Conservation (phyloP, 2,888 invertebrate genomes). For the Scrobipalpa atriplicella region DNA sequence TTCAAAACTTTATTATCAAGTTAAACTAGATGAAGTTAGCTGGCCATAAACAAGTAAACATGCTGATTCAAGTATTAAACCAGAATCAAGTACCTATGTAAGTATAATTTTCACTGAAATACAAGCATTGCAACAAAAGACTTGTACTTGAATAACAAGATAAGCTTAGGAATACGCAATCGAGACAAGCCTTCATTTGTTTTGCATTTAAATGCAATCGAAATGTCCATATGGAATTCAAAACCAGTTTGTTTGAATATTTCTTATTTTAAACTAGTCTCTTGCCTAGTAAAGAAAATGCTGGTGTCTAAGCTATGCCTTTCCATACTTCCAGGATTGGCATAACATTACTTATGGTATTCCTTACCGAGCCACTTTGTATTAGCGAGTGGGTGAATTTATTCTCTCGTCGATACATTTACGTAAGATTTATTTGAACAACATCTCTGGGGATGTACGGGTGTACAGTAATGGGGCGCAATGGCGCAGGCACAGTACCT, state of each 20-base stretch:
- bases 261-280: conserved; percentile 13
- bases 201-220: not conserved
- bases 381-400: conserved; percentile 7
- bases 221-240: conserved; percentile 3
- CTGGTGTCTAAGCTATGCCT: conserved; percentile 8
- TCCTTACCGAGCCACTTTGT: not conserved
- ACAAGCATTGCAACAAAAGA: not conserved
- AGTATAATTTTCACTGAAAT: not conserved
- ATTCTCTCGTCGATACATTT: not conserved
- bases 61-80: too few species aligned
- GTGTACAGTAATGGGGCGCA: not conserved
- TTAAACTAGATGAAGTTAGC: too few species aligned
- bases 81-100: too few species aligned
- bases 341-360: conserved; percentile 8
- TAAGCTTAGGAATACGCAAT: not conserved
- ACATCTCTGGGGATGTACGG: not conserved
- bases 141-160: not conserved
- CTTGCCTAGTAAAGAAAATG: conserved; percentile 5
- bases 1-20: too few species aligned
- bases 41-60: too few species aligned
- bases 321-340: not conserved
- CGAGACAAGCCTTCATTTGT: conserved; percentile 10
- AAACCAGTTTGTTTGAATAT: conserved; percentile 9
- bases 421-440: not conserved
- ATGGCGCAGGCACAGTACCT: too few species aligned